A percentile compares a stretch with the other conserved stretches of the same genome.
Evolutionary conservation across 2,888 invertebrate genomes (phyloP).

Genomic region (Leptinotarsa haldemani): DNA sequence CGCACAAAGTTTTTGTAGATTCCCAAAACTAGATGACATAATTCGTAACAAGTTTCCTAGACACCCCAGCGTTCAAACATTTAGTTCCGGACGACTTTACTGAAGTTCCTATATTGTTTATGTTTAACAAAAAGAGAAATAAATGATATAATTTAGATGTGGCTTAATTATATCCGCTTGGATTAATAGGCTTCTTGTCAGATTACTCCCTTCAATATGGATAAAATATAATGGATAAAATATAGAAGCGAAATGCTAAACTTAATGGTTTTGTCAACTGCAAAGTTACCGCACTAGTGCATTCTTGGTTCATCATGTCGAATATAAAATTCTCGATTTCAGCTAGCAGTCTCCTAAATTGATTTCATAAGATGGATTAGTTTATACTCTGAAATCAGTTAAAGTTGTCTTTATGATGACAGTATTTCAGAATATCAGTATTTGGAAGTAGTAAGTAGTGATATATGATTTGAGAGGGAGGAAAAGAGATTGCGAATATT

Average conservation of each 20-base stretch:
- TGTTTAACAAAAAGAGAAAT: neutral
- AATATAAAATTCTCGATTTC: too few species aligned
- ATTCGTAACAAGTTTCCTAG: neutral
- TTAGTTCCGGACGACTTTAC: neutral
- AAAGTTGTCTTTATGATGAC: too few species aligned
- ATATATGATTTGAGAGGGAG: too few species aligned
- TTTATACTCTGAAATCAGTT: too few species aligned
- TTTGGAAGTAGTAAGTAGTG: too few species aligned
- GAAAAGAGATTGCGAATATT: too few species aligned
- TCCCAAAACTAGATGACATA: neutral
- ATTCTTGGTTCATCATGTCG: too few species aligned
- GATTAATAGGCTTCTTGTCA: neutral
- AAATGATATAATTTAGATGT: neutral
- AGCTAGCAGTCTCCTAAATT: too few species aligned
- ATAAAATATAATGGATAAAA: neutral
- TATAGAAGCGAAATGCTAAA: neutral
- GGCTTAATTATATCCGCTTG: neutral
- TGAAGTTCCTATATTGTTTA: neutral
- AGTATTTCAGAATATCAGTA: too few species aligned
- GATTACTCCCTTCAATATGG: neutral
- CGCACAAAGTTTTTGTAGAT: constrained; percentile 7
- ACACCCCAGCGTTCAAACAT: neutral
- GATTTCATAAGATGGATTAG: too few species aligned
- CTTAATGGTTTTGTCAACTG: too few species aligned
- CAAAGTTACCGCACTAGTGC: too few species aligned